Evolutionary conservation across 2,888 invertebrate genomes (phyloP).

Genomic region (Autographa gamma): DNA sequence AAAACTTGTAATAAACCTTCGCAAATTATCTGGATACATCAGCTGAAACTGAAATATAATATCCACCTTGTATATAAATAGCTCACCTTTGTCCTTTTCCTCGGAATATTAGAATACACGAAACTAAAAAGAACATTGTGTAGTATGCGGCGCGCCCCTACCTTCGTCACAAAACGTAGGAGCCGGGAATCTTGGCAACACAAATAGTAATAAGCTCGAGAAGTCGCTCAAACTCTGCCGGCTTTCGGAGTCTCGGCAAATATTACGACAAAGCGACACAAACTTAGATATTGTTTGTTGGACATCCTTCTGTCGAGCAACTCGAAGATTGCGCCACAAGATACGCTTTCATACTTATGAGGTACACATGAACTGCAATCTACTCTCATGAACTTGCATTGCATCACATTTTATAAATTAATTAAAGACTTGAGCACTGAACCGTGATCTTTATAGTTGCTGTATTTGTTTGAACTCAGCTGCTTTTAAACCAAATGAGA

Average conservation of each 20-base stretch:
- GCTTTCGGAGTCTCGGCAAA: slow-evolving; percentile 79
- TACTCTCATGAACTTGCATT: not conserved
- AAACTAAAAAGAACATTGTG: slow-evolving; percentile 24
- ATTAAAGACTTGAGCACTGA: not conserved
- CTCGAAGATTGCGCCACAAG: slow-evolving; percentile 59
- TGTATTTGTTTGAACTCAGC: not conserved
- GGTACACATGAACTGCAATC: slow-evolving; percentile 12
- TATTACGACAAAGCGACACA: slow-evolving; percentile 82
- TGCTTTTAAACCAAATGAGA: slow-evolving; percentile 14
- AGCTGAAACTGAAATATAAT: not conserved
- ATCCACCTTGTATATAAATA: not conserved
- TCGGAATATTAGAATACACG: slow-evolving; percentile 15
- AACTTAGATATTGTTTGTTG: slow-evolving; percentile 83
- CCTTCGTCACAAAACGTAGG: slow-evolving; percentile 65
- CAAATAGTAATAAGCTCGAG: slow-evolving; percentile 85
- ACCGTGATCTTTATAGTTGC: not conserved
- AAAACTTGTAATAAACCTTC: not conserved
- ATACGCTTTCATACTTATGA: slow-evolving; percentile 40
- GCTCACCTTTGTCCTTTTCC: not conserved
- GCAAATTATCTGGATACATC: not conserved
- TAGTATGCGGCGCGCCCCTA: slow-evolving; percentile 11
- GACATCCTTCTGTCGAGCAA: slow-evolving; percentile 71
- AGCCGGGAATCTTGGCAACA: slow-evolving; percentile 75
- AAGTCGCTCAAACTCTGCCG: slow-evolving; percentile 77
- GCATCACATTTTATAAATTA: not conserved